These are phyloP conservation scores for Psettodes erumei DNA, from an alignment of 2,113 vertebrate species.

Conservation along the genomic window DNA sequence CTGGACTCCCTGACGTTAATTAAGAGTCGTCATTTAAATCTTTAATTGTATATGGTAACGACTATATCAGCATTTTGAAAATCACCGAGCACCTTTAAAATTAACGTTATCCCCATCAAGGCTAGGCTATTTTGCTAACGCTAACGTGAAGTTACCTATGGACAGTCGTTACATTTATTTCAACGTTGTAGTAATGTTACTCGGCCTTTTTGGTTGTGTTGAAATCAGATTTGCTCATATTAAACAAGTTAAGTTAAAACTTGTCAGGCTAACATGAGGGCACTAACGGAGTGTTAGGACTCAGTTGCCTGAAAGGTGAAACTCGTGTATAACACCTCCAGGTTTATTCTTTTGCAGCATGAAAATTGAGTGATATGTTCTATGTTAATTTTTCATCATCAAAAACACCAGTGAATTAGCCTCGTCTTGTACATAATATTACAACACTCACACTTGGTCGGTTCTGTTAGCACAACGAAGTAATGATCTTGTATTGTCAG, in stretches of 20 bases:
- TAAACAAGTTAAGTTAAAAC: background rate
- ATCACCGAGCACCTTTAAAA: background rate
- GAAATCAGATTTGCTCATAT: too few relatives aligned
- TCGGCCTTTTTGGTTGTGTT: background rate
- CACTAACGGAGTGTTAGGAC: background rate
- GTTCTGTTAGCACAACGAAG: background rate
- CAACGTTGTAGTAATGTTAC: background rate
- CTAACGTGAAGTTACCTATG: slow-evolving; percentile 19
- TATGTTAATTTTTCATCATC: background rate
- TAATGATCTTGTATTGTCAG: background rate
- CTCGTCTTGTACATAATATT: too few relatives aligned
- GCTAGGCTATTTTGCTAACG: slow-evolving; percentile 64
- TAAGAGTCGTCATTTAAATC: accelerated
- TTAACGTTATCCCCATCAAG: background rate
- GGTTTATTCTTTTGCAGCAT: background rate
- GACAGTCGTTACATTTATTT: background rate
- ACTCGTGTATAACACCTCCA: too few relatives aligned
- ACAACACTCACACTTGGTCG: background rate
- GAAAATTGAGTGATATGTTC: background rate
- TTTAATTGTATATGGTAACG: too few relatives aligned
- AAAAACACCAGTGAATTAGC: background rate
- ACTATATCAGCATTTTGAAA: background rate
- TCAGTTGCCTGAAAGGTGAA: background rate
- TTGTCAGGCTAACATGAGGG: background rate
- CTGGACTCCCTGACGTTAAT: background rate